Evolutionary conservation across 2,113 vertebrate genomes (phyloP), one percentile per base, ranked within the genome.

Genomic region (Polyodon spathula): DNA sequence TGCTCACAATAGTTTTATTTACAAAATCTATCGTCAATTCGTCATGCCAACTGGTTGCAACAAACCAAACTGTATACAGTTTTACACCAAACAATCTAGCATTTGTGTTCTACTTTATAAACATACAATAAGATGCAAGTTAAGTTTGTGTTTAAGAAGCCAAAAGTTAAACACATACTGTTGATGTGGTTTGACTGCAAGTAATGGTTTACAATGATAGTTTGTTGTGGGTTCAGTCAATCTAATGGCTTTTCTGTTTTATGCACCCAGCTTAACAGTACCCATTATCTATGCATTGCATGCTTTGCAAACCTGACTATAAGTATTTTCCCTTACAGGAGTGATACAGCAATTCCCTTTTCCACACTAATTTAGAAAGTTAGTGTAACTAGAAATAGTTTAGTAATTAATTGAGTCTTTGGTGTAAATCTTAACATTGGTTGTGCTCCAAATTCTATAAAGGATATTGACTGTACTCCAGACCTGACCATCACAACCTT

Each of bases 81-180:
- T 75, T 73, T 76, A 27, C 71, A 74, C 72, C 73, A 68, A 14
- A 58, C 10, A 57, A 56, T 70, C 66, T 63, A 27, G 27, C 27
- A 72, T 68, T 74, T 79, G 72, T 69, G 74, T 76, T 66, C 66
- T 64, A 52, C 68, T 68, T 60, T 71, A 69, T 43, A 77, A 68
- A 74, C 69, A 53, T 62, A 65, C 71, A 69, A 76, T 79, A 77
- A 76, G 70, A 75, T 67, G 71, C 54, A 68, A 81, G 66, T 73
- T 9, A 71, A 71, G 72, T 57, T 69, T 69, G 63, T 75, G 71
- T 82, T 81, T 78, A 71, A 74, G 73, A 78, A 81, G 72, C 81
- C 76, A 72, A 80, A 83, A 73, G 80, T 79, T 76, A 81, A 83
- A 78, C 75, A 79, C 78, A 84, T 78, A 66, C 77, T 76, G 79